Conservation (phyloP, 2,113 vertebrate species). For the Dasyurus viverrinus region DNA sequence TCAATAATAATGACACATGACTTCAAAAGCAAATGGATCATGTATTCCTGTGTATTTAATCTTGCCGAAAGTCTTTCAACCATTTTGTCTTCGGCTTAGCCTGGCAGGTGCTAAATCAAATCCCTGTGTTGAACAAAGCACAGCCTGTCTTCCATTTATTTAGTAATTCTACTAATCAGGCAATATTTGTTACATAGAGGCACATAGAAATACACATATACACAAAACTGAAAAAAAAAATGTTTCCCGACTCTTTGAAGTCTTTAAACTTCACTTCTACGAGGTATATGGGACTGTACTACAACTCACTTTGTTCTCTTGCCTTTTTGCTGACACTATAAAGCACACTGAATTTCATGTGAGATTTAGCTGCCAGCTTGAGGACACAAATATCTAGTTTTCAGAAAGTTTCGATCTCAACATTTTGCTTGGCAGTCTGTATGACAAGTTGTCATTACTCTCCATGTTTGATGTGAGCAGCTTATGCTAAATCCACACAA, state of each 20-base stretch:
- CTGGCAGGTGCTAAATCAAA: constrained; percentile 51
- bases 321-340: not conserved
- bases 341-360: not conserved
- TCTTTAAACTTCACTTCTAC: constrained; percentile 3
- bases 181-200: constrained; percentile 39
- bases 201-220: not conserved
- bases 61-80: constrained; percentile 46
- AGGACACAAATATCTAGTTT: constrained; percentile 21
- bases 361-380: rapidly evolving
- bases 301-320: not conserved
- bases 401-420: constrained; percentile 3
- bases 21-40: constrained; percentile 23
- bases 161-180: constrained; percentile 48
- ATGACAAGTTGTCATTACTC: constrained; percentile 34
- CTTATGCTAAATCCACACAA: constrained; percentile 28
- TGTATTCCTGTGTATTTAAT: constrained; percentile 12
- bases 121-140: constrained; percentile 51
- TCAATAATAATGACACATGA: constrained; percentile 15
- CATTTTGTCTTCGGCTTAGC: constrained; percentile 42
- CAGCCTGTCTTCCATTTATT: constrained; percentile 43
- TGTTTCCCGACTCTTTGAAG: constrained; percentile 6
- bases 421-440: not conserved
- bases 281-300: not conserved
- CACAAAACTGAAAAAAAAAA: not conserved
- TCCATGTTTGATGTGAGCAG: constrained; percentile 27